phyloP scores from a whole-genome alignment of 2,797 vertebrate genomes.

The Paguma larvata region DNA sequence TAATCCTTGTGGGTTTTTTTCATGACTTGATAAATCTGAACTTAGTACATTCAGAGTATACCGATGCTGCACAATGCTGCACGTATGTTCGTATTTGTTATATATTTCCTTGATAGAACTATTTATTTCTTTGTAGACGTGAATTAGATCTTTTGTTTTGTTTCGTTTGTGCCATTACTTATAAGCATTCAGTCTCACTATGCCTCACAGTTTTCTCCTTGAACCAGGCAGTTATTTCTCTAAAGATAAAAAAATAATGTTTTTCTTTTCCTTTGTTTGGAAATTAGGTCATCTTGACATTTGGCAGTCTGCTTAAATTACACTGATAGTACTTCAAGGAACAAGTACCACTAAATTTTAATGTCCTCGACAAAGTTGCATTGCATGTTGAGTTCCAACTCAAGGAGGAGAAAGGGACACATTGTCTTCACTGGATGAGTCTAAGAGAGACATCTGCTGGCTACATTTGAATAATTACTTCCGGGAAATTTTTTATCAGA shows the following conservation, averaged over 20 bases:
- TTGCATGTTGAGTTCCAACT: neutral
- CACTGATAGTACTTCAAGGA: conserved; percentile 13
- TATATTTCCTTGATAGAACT: neutral
- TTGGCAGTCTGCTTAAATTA: conserved; percentile 29
- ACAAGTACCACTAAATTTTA: neutral
- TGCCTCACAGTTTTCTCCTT: conserved; percentile 1
- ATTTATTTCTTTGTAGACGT: neutral
- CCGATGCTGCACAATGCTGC: neutral
- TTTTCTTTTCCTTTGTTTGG: neutral
- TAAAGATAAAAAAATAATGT: conserved; percentile 8
- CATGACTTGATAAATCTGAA: neutral
- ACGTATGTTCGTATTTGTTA: neutral
- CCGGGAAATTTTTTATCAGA: neutral
- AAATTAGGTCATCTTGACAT: conserved; percentile 40
- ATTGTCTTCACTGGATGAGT: conserved; percentile 3
- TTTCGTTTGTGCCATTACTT: neutral
- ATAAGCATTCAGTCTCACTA: neutral
- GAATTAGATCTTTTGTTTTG: neutral
- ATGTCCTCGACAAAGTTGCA: neutral
- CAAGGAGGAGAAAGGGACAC: neutral
- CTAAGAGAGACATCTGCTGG: conserved; percentile 83
- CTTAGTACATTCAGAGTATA: neutral
- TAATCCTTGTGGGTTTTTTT: neutral
- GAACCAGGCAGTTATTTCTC: neutral
- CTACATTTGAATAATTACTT: neutral